Evolutionary conservation across 2,797 vertebrate genomes (phyloP).

Genomic region (Champsocephalus gunnari): DNA sequence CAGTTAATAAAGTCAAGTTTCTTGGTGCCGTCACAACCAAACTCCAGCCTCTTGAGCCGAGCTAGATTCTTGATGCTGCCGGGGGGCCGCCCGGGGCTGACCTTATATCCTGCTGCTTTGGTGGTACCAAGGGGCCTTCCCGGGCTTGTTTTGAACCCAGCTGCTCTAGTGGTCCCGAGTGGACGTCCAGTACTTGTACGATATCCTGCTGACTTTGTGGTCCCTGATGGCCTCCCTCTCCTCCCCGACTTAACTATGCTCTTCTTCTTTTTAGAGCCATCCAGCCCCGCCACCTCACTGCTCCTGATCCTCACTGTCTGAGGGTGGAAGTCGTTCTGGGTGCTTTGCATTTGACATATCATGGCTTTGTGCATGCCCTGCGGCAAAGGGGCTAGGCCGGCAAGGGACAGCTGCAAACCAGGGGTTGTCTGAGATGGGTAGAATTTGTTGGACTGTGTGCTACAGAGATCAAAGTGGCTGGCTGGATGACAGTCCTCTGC

Average conservation of each 20-base stretch:
- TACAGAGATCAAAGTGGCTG: constrained; percentile 94
- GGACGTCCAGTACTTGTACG: constrained; percentile 98
- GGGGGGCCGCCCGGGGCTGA: constrained; percentile 97
- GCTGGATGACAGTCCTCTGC: constrained; percentile 91
- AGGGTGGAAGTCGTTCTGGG: constrained; percentile 89
- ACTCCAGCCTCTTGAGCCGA: constrained; percentile 89
- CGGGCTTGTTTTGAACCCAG: constrained; percentile 99
- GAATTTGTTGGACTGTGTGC: constrained; percentile 92
- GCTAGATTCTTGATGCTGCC: constrained; percentile 99
- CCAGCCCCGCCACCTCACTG: constrained; percentile 84
- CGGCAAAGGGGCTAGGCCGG: constrained; percentile 80
- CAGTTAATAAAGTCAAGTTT: constrained; percentile 78
- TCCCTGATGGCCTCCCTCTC: constrained; percentile 95
- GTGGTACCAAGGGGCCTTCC: constrained; percentile 98
- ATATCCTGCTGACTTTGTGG: constrained; percentile 98
- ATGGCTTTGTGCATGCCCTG: constrained; percentile 93
- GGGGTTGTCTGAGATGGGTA: constrained; percentile 84
- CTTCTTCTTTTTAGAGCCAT: constrained; percentile 97
- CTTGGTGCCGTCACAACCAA: constrained; percentile 82
- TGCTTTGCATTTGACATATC: constrained; percentile 92
- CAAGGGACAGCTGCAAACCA: constrained; percentile 82
- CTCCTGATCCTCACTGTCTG: constrained; percentile 90
- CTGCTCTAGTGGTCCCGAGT: constrained; percentile 96
- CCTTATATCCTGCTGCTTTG: constrained; percentile 99
- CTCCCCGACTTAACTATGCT: constrained; percentile 93